Percentiles rank a stretch among this genome's conserved stretches.
Evolutionary conservation across 2,113 vertebrate species (phyloP).

Genomic region (Cyanoliseus patagonus): DNA sequence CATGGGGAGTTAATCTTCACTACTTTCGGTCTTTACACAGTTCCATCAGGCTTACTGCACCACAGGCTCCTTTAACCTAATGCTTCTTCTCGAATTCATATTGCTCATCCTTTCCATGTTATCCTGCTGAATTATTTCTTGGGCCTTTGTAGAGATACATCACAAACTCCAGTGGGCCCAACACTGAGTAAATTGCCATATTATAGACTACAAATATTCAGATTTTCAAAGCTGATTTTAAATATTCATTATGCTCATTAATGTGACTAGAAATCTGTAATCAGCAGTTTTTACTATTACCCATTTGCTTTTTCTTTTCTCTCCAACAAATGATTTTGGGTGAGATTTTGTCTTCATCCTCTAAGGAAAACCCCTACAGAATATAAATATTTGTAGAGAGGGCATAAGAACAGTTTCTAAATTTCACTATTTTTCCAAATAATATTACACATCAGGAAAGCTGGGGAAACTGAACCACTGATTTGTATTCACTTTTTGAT

Average conservation of each 20-base stretch:
- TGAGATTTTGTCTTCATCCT: neutral
- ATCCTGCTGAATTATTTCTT: neutral
- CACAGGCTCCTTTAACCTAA: neutral
- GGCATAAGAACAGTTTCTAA: neutral
- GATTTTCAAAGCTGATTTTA: neutral
- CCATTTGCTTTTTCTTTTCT: neutral
- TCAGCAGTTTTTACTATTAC: neutral
- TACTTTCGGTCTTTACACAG: neutral
- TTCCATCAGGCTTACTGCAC: neutral
- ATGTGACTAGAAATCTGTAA: neutral
- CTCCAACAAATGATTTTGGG: neutral
- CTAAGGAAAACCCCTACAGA: neutral
- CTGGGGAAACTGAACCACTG: neutral
- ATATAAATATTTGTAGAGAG: neutral
- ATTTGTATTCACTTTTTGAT: neutral
- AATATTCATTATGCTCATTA: neutral
- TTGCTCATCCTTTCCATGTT: neutral
- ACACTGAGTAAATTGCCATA: neutral
- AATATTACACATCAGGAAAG: neutral
- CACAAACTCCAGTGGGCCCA: neutral
- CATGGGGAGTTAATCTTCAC: conserved; percentile 1
- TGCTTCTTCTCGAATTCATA: neutral
- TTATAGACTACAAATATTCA: neutral
- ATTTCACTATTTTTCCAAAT: conserved; percentile 10
- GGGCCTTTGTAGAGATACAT: neutral